phyloP scores from a whole-genome alignment of 1,140 invertebrate species.

The Venustaconcha ellipsiformis region DNA sequence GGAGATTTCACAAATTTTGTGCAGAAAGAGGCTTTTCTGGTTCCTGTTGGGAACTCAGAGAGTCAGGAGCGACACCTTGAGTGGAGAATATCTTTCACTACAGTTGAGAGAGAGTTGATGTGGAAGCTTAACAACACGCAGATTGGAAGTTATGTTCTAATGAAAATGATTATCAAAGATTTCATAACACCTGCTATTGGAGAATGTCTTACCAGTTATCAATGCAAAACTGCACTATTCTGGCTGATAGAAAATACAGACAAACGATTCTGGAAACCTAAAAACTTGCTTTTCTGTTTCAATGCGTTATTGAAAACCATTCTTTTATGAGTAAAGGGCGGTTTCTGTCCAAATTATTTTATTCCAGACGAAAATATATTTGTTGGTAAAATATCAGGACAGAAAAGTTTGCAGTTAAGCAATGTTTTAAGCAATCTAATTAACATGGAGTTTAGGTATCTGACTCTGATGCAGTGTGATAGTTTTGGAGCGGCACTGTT shows the following conservation, averaged over 20 bases:
- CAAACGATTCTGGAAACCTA: background rate
- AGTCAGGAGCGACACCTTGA: background rate
- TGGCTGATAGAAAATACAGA: background rate
- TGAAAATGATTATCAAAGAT: conserved; percentile 10
- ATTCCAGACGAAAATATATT: too few relatives aligned
- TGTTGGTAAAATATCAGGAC: too few relatives aligned
- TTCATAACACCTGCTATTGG: background rate
- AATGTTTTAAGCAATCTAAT: too few relatives aligned
- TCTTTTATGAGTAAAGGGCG: too few relatives aligned
- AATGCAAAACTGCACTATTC: conserved; percentile 16
- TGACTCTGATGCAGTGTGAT: too few relatives aligned
- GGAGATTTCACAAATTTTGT: too few relatives aligned
- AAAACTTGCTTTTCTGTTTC: background rate
- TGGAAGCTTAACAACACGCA: conserved; percentile 7
- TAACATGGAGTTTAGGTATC: too few relatives aligned
- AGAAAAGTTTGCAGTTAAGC: too few relatives aligned
- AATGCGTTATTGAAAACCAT: background rate
- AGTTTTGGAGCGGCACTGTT: too few relatives aligned
- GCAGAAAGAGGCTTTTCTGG: background rate
- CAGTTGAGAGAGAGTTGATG: conserved; percentile 8
- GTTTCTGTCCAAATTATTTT: background rate
- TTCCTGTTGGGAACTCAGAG: background rate
- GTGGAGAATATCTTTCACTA: conserved; percentile 5
- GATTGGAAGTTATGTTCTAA: conserved; percentile 6
- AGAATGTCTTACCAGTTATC: conserved; percentile 1